Conservation (phyloP, 2,888 invertebrate genomes). For the Chironomus riparius region DNA sequence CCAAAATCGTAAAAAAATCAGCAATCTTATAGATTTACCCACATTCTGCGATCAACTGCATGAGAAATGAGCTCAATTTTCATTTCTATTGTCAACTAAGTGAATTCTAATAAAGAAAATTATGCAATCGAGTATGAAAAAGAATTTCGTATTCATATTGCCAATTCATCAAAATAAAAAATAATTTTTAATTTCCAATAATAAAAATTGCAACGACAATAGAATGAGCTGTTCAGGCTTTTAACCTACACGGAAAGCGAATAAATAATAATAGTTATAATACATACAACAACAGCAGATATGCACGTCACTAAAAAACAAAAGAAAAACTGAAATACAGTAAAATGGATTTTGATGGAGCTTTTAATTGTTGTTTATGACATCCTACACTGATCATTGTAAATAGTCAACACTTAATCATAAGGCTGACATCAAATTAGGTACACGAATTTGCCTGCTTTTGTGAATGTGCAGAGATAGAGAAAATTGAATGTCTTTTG, state of each 20-base stretch:
- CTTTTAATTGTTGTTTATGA: not conserved
- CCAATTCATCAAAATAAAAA: too few relatives aligned
- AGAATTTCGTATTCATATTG: too few relatives aligned
- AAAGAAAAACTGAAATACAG: not conserved
- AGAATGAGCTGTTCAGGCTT: not conserved
- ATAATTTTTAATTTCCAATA: not conserved
- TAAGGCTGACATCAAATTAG: slow-evolving; percentile 9
- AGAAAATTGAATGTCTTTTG: not conserved
- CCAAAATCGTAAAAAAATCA: too few relatives aligned
- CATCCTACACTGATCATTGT: slow-evolving; percentile 2
- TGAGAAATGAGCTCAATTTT: too few relatives aligned
- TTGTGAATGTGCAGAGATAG: not conserved
- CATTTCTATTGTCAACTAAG: too few relatives aligned
- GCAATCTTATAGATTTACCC: too few relatives aligned
- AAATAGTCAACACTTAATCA: slow-evolving; percentile 11
- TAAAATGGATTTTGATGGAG: not conserved
- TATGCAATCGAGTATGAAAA: too few relatives aligned
- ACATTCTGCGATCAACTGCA: too few relatives aligned
- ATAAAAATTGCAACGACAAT: not conserved
- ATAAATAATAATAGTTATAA: not conserved
- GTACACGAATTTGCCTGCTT: not conserved
- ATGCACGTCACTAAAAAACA: too few relatives aligned
- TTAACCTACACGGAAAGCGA: too few relatives aligned
- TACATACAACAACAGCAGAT: not conserved
- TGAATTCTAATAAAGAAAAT: too few relatives aligned